Conservation (phyloP, 2,113 vertebrate species). For the Lichenostomus cassidix region DNA sequence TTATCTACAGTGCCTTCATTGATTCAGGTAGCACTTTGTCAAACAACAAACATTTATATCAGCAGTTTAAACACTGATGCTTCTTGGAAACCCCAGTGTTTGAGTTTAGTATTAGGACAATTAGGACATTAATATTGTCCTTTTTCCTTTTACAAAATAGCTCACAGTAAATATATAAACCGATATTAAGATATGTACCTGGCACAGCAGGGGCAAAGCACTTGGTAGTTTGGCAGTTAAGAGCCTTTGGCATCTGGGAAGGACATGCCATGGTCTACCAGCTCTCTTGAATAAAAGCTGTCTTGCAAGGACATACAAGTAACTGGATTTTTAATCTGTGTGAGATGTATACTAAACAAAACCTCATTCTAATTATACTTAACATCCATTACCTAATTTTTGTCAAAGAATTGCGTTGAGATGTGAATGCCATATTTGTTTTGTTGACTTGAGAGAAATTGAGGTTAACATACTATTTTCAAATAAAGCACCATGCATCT, state of each 20-base stretch:
- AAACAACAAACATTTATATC: not conserved
- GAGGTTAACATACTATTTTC: not conserved
- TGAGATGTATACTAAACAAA: not conserved
- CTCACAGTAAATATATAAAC: not conserved
- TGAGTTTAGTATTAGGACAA: not conserved
- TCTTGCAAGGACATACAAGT: not conserved
- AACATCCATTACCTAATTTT: not conserved
- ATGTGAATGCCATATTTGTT: not conserved
- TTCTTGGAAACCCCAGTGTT: not conserved
- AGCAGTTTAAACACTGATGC: not conserved
- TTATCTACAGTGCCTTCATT: not conserved
- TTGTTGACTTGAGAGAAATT: not conserved
- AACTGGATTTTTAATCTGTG: not conserved
- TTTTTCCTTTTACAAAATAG: not conserved
- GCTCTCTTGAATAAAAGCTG: not conserved
- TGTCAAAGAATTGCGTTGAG: not conserved
- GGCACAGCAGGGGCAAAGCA: not conserved
- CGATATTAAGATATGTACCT: not conserved
- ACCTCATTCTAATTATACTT: not conserved
- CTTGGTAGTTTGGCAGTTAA: not conserved
- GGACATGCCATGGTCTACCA: not conserved
- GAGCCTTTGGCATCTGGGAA: not conserved
- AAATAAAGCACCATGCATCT: not conserved
- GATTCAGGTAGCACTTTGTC: not conserved
- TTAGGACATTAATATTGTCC: too few relatives aligned